Percentiles rank a stretch among this genome's conserved stretches.
These are phyloP conservation scores for Etheostoma cragini DNA, from an alignment of 2,113 vertebrate species.

Conservation along the genomic window DNA sequence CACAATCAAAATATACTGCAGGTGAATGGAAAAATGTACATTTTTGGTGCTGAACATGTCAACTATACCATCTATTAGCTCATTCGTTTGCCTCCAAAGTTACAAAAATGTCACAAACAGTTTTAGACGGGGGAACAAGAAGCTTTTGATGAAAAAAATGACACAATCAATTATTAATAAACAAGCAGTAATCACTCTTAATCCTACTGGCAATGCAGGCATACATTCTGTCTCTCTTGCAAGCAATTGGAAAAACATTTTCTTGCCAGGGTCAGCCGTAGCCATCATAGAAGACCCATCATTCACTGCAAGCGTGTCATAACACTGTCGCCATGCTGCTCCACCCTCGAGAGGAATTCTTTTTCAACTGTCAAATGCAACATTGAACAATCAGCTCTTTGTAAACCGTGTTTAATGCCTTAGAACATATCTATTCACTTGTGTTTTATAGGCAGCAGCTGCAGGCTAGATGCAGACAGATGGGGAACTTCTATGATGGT, in stretches of 20 bases:
- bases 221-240: background rate
- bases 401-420: background rate
- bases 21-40: slow-evolving; percentile 24
- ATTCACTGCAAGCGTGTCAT: background rate
- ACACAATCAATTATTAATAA: slow-evolving; percentile 24
- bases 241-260: background rate
- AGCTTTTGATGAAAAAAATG: slow-evolving; percentile 11
- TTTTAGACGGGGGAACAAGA: slow-evolving; percentile 21
- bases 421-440: background rate
- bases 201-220: slow-evolving; percentile 15
- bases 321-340: slow-evolving; percentile 16
- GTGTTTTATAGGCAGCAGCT: slow-evolving; percentile 8
- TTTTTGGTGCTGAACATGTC: slow-evolving; percentile 53
- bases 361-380: background rate
- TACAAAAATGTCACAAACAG: slow-evolving; percentile 33
- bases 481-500: slow-evolving; percentile 33
- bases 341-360: background rate
- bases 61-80: slow-evolving; percentile 39
- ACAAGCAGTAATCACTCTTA: slow-evolving; percentile 26
- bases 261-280: slow-evolving; percentile 1
- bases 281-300: slow-evolving; percentile 19
- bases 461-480: slow-evolving; percentile 15
- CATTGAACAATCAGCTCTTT: background rate
- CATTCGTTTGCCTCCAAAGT: slow-evolving; percentile 1
- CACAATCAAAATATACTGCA: slow-evolving; percentile 37